These are phyloP conservation scores for Xylocopa sonorina DNA, from an alignment of 1,140 invertebrate species.

Conservation along the genomic window DNA sequence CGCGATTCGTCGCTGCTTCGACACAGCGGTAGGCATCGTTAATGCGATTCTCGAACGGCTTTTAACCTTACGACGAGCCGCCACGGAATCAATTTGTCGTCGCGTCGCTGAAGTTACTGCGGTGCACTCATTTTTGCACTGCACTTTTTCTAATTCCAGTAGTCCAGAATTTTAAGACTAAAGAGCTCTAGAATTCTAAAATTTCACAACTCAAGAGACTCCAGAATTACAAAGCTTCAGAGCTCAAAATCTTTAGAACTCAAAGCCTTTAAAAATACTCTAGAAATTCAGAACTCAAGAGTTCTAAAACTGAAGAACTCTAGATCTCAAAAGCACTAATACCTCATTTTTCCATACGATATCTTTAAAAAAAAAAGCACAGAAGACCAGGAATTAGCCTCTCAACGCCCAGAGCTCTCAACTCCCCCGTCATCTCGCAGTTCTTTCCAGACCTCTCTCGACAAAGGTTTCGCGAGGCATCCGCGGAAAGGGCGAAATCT, in stretches of 20 bases:
- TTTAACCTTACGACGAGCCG: constrained; percentile 69
- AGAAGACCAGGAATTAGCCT: too few relatives aligned
- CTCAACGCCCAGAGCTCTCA: background rate
- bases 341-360: background rate
- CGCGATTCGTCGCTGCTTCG: constrained; percentile 59
- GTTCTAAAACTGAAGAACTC: too few relatives aligned
- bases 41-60: constrained; percentile 78
- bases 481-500: background rate
- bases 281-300: too few relatives aligned
- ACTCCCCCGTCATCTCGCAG: background rate
- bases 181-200: too few relatives aligned
- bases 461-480: background rate
- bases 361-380: background rate
- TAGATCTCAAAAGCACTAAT: too few relatives aligned
- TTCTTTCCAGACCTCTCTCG: background rate
- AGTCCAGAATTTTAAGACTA: too few relatives aligned
- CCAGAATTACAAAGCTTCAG: too few relatives aligned
- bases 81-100: constrained; percentile 78
- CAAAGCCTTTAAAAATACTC: too few relatives aligned
- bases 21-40: constrained; percentile 57
- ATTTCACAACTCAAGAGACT: too few relatives aligned
- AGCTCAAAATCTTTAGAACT: too few relatives aligned
- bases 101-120: background rate
- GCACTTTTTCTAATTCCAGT: too few relatives aligned
- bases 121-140: too few relatives aligned